These are phyloP conservation scores for Hirtodrosophila duncani DNA, from an alignment of 2,888 invertebrate genomes.

Conservation along the genomic window DNA sequence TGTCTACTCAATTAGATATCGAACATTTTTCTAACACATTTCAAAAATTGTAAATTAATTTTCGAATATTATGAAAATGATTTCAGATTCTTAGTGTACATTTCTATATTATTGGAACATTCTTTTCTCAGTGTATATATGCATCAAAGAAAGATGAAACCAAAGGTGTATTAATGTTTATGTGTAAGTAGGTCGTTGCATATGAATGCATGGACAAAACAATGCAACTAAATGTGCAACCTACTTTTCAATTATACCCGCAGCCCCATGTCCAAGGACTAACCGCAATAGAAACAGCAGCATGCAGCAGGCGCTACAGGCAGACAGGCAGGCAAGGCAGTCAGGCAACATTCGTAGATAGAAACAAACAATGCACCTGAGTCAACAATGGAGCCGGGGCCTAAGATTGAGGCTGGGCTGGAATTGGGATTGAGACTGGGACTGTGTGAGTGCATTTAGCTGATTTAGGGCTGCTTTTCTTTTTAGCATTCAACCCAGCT, in stretches of 20 bases:
- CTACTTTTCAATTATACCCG: slow-evolving; percentile 64
- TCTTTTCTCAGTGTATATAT: too few relatives aligned
- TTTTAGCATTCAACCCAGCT: slow-evolving; percentile 27
- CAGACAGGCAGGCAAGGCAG: slow-evolving; percentile 22
- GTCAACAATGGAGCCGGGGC: slow-evolving; percentile 31
- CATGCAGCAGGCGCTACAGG: background rate
- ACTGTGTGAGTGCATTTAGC: slow-evolving; percentile 69
- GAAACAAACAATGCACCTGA: slow-evolving; percentile 18
- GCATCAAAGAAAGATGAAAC: too few relatives aligned
- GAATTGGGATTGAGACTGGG: too few relatives aligned
- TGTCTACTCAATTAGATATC: too few relatives aligned
- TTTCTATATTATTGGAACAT: too few relatives aligned
- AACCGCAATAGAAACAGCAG: slow-evolving; percentile 18
- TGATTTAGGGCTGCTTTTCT: slow-evolving; percentile 56
- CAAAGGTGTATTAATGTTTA: too few relatives aligned
- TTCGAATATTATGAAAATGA: too few relatives aligned
- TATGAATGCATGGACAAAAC: slow-evolving; percentile 21
- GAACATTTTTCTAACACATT: too few relatives aligned
- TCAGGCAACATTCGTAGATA: background rate
- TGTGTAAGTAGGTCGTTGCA: slow-evolving; percentile 3
- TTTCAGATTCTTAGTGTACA: too few relatives aligned
- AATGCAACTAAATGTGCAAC: slow-evolving; percentile 65
- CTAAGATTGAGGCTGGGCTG: background rate
- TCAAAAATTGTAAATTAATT: too few relatives aligned
- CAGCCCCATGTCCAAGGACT: slow-evolving; percentile 22